phyloP scores from a whole-genome alignment of 64 coral and sea anemone species.

The Pocillopora verrucosa region DNA sequence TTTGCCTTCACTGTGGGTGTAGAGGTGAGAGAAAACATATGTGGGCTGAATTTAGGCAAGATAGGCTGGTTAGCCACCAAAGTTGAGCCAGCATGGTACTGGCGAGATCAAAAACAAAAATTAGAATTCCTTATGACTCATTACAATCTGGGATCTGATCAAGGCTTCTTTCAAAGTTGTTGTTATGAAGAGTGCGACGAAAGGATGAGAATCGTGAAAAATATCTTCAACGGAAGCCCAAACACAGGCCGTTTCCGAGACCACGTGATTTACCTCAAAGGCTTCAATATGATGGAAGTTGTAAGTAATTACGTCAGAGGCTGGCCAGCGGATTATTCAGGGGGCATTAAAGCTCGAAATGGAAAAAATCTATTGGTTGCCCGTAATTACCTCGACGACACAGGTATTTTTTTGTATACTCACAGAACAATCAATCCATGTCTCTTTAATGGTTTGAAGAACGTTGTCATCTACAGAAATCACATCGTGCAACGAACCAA shows the following conservation, averaged over 20 bases:
- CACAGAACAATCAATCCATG: background rate
- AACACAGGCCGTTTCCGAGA: background rate
- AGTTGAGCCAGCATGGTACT: no score
- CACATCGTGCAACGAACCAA: constrained; percentile 30
- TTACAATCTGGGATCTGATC: background rate
- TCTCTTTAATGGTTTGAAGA: constrained; percentile 19
- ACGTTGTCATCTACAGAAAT: constrained; percentile 43
- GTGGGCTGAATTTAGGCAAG: no score
- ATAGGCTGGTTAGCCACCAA: no score
- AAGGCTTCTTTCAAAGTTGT: constrained; percentile 20
- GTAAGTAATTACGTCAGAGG: constrained; percentile 33
- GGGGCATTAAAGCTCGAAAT: no score
- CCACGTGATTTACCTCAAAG: constrained; percentile 52
- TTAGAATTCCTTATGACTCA: no score
- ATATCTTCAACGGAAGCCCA: constrained; percentile 53
- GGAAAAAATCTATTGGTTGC: no score
- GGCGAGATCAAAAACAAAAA: no score
- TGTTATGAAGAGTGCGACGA: background rate
- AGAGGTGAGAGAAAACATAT: no score
- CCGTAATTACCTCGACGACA: no score
- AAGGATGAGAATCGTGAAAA: background rate
- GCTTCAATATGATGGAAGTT: constrained; percentile 5
- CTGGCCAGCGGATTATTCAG: background rate
- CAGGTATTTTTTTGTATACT: constrained; percentile 18
- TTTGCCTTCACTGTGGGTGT: no score